phyloP scores from a whole-genome alignment of 2,113 vertebrate species.

The Etheostoma cragini region DNA sequence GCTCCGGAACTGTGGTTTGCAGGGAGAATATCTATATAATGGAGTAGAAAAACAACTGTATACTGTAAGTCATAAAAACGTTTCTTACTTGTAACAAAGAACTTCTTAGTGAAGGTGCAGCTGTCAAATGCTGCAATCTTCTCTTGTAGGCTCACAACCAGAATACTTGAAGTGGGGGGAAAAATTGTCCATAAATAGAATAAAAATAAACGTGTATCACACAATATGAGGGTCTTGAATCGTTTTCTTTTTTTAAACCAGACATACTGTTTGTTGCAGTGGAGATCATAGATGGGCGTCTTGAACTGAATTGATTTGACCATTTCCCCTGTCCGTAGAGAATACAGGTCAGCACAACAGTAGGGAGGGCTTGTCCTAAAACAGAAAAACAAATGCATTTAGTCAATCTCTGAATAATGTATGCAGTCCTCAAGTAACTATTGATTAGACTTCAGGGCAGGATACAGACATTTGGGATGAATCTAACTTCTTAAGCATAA shows the following conservation, averaged over 20 bases:
- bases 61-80: background rate
- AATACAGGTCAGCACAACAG: constrained; percentile 96
- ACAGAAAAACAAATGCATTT: constrained; percentile 7
- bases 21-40: background rate
- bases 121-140: constrained; percentile 99
- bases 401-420: background rate
- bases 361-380: constrained; percentile 93
- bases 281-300: constrained; percentile 96
- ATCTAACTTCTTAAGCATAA: background rate
- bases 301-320: constrained; percentile 99
- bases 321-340: constrained; percentile 95
- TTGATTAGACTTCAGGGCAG: constrained; percentile 1
- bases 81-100: constrained; percentile 97
- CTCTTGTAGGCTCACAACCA: constrained; percentile 95
- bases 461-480: background rate
- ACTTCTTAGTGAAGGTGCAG: constrained; percentile 98
- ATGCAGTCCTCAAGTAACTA: background rate
- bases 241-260: background rate
- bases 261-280: constrained; percentile 94
- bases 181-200: background rate
- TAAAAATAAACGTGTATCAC: background rate
- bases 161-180: constrained; percentile 86
- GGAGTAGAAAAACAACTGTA: background rate
- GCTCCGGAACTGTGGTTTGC: no score
- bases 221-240: background rate